phyloP scores from a whole-genome alignment of 1,140 invertebrate genomes.

The Holotrichia oblita region DNA sequence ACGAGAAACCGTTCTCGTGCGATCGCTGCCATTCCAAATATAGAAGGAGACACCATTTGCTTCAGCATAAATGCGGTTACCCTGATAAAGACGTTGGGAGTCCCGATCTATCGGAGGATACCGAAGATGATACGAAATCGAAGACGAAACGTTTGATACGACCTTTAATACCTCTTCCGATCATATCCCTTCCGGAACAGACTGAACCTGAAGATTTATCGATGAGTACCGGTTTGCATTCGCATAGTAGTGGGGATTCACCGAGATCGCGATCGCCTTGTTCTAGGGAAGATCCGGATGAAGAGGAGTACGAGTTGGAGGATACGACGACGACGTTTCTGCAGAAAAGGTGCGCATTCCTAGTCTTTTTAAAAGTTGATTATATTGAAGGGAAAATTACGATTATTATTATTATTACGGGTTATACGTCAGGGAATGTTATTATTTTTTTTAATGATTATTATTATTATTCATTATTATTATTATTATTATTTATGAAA shows the following conservation, averaged over 20 bases:
- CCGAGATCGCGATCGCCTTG: constrained; percentile 55
- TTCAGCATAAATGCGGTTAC: constrained; percentile 89
- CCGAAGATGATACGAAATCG: constrained; percentile 56
- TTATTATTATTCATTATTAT: constrained; percentile 44
- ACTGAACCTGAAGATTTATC: constrained; percentile 90
- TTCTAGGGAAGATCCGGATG: constrained; percentile 50
- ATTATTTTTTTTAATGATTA: constrained; percentile 44
- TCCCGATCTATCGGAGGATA: constrained; percentile 41
- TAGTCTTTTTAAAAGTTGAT: constrained; percentile 46
- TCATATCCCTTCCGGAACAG: constrained; percentile 75
- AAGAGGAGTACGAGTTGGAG: constrained; percentile 52
- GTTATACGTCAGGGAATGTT: constrained; percentile 43
- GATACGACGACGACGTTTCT: constrained; percentile 52
- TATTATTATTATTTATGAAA: constrained; percentile 26
- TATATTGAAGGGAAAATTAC: constrained; percentile 48
- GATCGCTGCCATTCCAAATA: constrained; percentile 76
- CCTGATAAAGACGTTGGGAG: constrained; percentile 54
- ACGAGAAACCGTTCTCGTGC: constrained; percentile 89
- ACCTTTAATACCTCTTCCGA: constrained; percentile 52
- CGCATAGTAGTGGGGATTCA: constrained; percentile 56
- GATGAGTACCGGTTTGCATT: constrained; percentile 63
- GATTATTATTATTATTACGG: constrained; percentile 43
- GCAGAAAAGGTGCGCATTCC: constrained; percentile 50
- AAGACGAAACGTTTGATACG: constrained; percentile 61
- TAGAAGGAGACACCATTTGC: constrained; percentile 82